A percentile compares a stretch with the other conserved stretches of the same genome.
phyloP scores from a whole-genome alignment of 2,888 invertebrate species.

The Lathronympha strigana region DNA sequence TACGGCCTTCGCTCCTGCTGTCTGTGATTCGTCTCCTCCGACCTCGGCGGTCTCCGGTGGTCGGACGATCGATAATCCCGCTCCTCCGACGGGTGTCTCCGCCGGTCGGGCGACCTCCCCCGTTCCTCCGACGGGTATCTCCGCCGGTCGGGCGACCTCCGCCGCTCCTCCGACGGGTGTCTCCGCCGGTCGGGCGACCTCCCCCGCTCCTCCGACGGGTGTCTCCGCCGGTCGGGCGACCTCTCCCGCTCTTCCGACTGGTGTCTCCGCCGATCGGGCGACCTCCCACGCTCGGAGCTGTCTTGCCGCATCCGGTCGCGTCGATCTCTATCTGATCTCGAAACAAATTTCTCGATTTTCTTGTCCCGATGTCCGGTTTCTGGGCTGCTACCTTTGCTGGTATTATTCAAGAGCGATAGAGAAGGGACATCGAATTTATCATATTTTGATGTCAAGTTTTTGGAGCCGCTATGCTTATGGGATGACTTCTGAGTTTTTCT shows the following conservation, averaged over 20 bases:
- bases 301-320: conserved; percentile 1
- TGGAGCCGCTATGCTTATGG: conserved; percentile 27
- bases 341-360: conserved; percentile 82
- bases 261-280: conserved; percentile 50
- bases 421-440: not conserved
- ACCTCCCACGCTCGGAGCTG: conserved; percentile 33
- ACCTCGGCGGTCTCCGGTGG: conserved; percentile 55
- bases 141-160: conserved; percentile 41
- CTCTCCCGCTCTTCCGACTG: conserved; percentile 50
- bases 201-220: conserved; percentile 56
- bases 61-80: conserved; percentile 46
- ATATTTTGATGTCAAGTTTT: not conserved
- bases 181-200: conserved; percentile 39
- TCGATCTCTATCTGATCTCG: conserved; percentile 1
- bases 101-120: conserved; percentile 43
- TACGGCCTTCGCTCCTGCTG: conserved; percentile 10
- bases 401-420: not conserved
- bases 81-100: conserved; percentile 53
- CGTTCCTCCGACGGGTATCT: conserved; percentile 56
- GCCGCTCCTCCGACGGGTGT: conserved; percentile 52
- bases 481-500: conserved; percentile 42
- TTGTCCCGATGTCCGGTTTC: conserved; percentile 61
- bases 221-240: conserved; percentile 41
- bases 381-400: conserved; percentile 7
- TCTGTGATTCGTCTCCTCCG: conserved; percentile 51